phyloP scores from a whole-genome alignment of 2,797 vertebrate species.

The Gephyroberyx darwinii region DNA sequence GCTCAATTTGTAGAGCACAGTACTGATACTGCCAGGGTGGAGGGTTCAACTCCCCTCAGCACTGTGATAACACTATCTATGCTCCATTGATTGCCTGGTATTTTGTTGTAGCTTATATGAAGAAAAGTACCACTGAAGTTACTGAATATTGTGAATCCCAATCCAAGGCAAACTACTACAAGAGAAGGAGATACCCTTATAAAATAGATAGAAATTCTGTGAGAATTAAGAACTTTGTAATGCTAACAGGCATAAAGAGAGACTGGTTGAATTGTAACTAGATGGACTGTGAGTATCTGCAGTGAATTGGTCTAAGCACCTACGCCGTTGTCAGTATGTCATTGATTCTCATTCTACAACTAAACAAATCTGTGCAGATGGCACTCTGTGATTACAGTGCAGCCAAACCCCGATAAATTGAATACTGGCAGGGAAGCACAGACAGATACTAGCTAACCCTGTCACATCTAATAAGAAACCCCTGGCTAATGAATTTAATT shows the following conservation, averaged over 20 bases:
- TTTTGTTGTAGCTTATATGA: neutral
- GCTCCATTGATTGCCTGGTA: no score
- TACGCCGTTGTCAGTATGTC: conserved; percentile 3
- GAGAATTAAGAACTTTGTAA: no score
- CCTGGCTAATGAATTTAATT: conserved; percentile 53
- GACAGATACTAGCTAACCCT: conserved; percentile 28
- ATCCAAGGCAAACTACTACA: no score
- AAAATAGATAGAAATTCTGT: no score
- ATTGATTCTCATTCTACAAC: conserved; percentile 13
- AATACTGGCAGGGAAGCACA: conserved; percentile 45
- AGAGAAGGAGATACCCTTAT: no score
- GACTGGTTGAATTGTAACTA: neutral
- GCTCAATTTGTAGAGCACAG: neutral
- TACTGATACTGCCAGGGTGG: neutral
- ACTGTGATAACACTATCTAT: no score
- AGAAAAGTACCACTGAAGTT: no score
- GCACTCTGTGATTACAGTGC: conserved; percentile 39
- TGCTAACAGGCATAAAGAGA: neutral
- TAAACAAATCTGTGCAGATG: conserved; percentile 41
- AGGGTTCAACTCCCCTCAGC: neutral
- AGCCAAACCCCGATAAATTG: conserved; percentile 46
- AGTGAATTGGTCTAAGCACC: no score
- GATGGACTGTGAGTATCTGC: no score
- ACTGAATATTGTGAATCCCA: no score
- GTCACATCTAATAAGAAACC: conserved; percentile 57